Evolutionary conservation across 2,113 vertebrate species (phyloP), one percentile per base, ranked within the genome.

Genomic region (Papio anubis): DNA sequence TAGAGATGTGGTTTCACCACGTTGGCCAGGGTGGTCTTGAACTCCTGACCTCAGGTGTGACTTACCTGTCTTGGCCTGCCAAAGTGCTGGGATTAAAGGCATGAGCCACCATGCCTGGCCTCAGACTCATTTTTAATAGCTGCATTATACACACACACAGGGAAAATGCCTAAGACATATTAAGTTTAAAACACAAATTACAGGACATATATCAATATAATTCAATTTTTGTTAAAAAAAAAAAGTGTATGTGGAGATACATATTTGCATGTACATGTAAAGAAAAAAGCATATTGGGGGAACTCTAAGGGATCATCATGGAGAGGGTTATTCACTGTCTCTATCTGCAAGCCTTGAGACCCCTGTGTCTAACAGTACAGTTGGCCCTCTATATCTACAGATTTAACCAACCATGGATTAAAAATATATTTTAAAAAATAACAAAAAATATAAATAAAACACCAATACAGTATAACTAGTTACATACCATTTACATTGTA

Each of bases 141-240:
- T 64, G 61, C 61, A 64, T 64, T 64, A 64, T 13, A 64, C 12
- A 64, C 61, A 64, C 27, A 90, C 43, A 96, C 27, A 75, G 23
- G 30, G 10, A 94, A 90, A 66, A 68, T 50, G 83, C 21, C 12
- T 82, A 90, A 86, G 52, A 83, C 82, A 83, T 38, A 90, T 16
- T 87, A 89, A 89, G 18, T 76, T 40, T 23, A 85, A 83, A 72
- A 93, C 84, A 64, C 38, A 86, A 88, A 79, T 80, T 80, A 72
- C 3, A 50, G 35, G 38, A 45, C 30, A 81, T 61, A 50, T n/a
- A 50, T 73, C 66, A 82, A 50, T 32, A 21, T 45, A 93, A 81
- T 86, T 86, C 23, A 96, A 72, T 66, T 80, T 92, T 92, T 16
- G 3, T 81, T 8, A 8, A n/a, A 55, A 94, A 45, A n/a, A n/a